Evolutionary conservation across 2,888 invertebrate genomes (phyloP).

Genomic region (Drosophila subsilvestris): DNA sequence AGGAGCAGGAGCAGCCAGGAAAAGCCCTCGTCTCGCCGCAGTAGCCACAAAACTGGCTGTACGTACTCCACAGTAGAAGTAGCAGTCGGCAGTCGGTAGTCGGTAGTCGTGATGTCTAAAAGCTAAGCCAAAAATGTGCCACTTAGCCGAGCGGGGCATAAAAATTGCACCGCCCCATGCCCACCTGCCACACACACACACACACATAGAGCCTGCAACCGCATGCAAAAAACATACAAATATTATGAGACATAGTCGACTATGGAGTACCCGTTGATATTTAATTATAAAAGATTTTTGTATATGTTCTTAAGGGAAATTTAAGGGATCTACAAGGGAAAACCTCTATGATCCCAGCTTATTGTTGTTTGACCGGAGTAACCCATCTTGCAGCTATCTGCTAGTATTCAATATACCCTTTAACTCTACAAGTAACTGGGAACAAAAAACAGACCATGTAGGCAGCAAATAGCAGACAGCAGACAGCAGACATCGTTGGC

Average conservation of each 20-base stretch:
- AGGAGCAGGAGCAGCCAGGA: too few relatives aligned
- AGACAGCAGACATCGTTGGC: constrained; percentile 61
- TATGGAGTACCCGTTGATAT: not conserved
- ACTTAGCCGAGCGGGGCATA: constrained; percentile 71
- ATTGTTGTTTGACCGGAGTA: not conserved
- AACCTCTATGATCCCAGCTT: not conserved
- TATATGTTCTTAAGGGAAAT: not conserved
- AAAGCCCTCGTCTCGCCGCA: constrained; percentile 35
- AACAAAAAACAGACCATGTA: not conserved
- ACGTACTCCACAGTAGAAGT: constrained; percentile 35
- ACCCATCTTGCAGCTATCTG: not conserved
- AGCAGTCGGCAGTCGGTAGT: constrained; percentile 33
- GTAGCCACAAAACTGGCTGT: constrained; percentile 44
- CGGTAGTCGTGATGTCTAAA: constrained; percentile 59
- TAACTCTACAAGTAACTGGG: not conserved
- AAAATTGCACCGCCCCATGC: constrained; percentile 57
- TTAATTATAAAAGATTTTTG: too few relatives aligned
- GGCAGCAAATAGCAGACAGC: constrained; percentile 17
- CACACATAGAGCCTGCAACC: constrained; percentile 10
- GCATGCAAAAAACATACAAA: constrained; percentile 32
- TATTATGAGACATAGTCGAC: not conserved
- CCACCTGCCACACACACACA: not conserved
- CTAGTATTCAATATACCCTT: not conserved
- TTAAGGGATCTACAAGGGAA: too few relatives aligned
- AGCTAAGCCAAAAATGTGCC: constrained; percentile 77